Percentiles rank a stretch among this genome's conserved stretches.
phyloP scores from a whole-genome alignment of 2,888 invertebrate species.

The Agapostemon virescens region DNA sequence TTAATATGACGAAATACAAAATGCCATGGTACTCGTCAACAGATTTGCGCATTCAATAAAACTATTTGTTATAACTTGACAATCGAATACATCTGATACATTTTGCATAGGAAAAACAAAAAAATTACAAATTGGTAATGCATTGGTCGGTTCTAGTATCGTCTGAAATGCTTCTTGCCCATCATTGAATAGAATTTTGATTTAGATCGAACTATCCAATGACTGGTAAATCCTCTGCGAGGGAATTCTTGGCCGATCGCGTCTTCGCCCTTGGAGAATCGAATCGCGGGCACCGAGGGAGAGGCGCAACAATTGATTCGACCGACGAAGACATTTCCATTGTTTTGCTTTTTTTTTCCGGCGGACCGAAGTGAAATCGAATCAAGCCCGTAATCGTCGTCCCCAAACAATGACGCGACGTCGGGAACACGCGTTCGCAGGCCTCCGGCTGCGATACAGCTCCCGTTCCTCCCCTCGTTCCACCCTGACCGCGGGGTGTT shows the following conservation, averaged over 20 bases:
- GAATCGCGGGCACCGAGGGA: constrained; percentile 11
- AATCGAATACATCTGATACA: too few relatives aligned
- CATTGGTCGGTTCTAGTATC: too few relatives aligned
- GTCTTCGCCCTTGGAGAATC: constrained; percentile 27
- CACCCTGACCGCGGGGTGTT: constrained; percentile 41
- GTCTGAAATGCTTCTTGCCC: too few relatives aligned
- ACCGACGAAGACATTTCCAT: constrained; percentile 13
- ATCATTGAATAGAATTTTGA: too few relatives aligned
- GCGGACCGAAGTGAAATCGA: constrained; percentile 56
- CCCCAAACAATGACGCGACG: constrained; percentile 57
- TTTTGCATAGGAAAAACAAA: too few relatives aligned
- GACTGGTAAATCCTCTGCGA: constrained; percentile 21
- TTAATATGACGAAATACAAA: too few relatives aligned
- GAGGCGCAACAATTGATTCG: constrained; percentile 31
- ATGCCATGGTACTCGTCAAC: too few relatives aligned
- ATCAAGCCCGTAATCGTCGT: constrained; percentile 55
- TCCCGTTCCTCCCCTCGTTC: constrained; percentile 39
- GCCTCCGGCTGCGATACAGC: constrained; percentile 18
- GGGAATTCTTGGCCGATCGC: not conserved
- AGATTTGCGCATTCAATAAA: too few relatives aligned
- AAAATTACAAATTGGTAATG: too few relatives aligned
- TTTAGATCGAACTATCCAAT: constrained; percentile 23
- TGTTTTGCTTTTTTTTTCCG: constrained; percentile 24
- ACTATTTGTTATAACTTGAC: too few relatives aligned
- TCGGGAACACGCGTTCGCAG: constrained; percentile 51